Conservation (phyloP, 2,888 invertebrate genomes). For the Perizoma affinitatum region DNA sequence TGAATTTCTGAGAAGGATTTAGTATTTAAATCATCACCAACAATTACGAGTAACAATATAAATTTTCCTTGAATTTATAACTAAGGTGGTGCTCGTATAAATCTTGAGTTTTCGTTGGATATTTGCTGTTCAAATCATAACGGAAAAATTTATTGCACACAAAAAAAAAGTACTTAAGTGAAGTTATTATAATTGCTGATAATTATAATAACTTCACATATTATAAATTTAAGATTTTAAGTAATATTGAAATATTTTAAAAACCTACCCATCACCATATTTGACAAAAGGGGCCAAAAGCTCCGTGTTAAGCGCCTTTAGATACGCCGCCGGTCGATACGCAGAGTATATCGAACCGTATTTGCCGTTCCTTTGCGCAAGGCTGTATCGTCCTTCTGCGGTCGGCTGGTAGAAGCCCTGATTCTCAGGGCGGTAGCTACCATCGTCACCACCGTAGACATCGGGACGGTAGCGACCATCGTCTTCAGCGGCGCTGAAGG, state of each 20-base stretch:
- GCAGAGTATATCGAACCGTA: constrained; percentile 56
- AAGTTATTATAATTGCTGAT: not conserved
- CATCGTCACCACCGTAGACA: constrained; percentile 58
- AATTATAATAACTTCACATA: no score
- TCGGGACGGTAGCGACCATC: constrained; percentile 78
- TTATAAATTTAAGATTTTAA: not conserved
- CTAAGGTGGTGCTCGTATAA: no score
- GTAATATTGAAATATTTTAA: not conserved
- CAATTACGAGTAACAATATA: not conserved
- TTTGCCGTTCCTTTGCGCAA: constrained; percentile 53
- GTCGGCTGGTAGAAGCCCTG: constrained; percentile 46
- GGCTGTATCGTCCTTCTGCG: constrained; percentile 42
- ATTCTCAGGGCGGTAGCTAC: constrained; percentile 53
- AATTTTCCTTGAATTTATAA: constrained; percentile 16
- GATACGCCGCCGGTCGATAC: constrained; percentile 55
- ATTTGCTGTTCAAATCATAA: constrained; percentile 11
- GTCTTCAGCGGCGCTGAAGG: constrained; percentile 57
- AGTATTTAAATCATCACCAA: not conserved
- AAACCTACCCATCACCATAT: constrained; percentile 52
- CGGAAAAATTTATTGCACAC: not conserved
- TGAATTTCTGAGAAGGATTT: constrained; percentile 5
- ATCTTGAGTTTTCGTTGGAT: not conserved
- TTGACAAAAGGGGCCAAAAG: constrained; percentile 58
- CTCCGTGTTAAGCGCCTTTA: constrained; percentile 55
- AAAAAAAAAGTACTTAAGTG: not conserved